Conservation (phyloP, 2,888 invertebrate species). For the Belgica antarctica region DNA sequence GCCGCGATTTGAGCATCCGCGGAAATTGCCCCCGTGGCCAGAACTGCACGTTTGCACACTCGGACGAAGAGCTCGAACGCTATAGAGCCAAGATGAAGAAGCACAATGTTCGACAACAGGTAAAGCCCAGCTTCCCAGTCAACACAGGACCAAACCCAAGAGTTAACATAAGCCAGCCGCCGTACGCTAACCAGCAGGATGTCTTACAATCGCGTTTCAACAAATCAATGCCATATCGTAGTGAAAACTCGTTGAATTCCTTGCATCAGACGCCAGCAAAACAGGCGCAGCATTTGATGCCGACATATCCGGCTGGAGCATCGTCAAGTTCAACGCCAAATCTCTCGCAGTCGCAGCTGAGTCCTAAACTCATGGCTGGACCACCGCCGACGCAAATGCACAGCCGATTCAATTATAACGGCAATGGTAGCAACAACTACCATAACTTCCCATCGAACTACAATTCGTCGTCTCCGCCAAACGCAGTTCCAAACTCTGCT, state of each 20-base stretch:
- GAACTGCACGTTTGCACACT: constrained; percentile 89
- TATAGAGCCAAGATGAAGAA: constrained; percentile 62
- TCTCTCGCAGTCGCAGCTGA: constrained; percentile 26
- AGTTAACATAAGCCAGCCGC: constrained; percentile 33
- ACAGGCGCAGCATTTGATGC: constrained; percentile 6
- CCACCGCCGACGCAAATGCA: neutral
- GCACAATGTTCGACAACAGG: constrained; percentile 6
- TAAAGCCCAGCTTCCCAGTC: neutral
- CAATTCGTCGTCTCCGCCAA: neutral
- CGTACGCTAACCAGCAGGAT: neutral
- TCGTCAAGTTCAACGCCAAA: constrained; percentile 36
- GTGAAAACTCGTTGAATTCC: constrained; percentile 28
- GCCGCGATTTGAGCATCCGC: constrained; percentile 75
- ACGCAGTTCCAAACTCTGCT: neutral
- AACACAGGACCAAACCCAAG: constrained; percentile 32
- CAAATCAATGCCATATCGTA: constrained; percentile 39
- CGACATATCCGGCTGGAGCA: constrained; percentile 20
- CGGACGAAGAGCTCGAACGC: constrained; percentile 80
- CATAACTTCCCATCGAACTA: neutral
- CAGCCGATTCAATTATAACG: constrained; percentile 11
- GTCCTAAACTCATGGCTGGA: constrained; percentile 5
- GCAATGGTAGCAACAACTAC: neutral
- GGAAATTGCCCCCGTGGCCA: constrained; percentile 82
- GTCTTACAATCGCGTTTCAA: neutral
- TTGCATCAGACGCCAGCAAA: constrained; percentile 17